Percentiles rank a stretch among this genome's conserved stretches.
These are phyloP conservation scores for Barbus barbus DNA, from an alignment of 2,113 vertebrate species.

Conservation along the genomic window DNA sequence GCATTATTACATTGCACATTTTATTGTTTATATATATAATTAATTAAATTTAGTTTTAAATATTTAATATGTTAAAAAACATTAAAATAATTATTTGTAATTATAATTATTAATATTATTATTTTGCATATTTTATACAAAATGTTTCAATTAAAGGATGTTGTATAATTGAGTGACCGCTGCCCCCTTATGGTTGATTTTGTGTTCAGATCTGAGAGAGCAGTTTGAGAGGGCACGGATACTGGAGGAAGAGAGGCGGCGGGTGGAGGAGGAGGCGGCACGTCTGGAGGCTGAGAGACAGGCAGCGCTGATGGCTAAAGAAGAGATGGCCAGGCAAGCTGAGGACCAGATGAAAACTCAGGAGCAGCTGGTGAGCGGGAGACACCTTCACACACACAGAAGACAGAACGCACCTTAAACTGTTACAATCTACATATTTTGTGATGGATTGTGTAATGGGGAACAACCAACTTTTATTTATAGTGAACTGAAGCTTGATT, in stretches of 20 bases:
- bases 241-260: conserved; percentile 89
- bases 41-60: no score
- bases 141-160: no score
- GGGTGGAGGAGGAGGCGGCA: conserved; percentile 86
- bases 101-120: no score
- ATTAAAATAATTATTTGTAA: no score
- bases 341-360: conserved; percentile 92
- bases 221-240: conserved; percentile 87
- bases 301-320: conserved; percentile 91
- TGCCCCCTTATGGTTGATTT: conserved; percentile 43
- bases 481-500: not conserved
- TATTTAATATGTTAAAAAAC: no score
- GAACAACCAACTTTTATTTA: no score
- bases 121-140: no score
- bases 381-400: conserved; percentile 1
- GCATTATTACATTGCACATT: no score
- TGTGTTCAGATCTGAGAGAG: conserved; percentile 84
- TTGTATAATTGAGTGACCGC: conserved; percentile 25
- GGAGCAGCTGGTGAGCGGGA: conserved; percentile 89
- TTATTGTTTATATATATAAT: no score
- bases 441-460: not conserved
- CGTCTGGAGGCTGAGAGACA: conserved; percentile 91
- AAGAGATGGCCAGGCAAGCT: conserved; percentile 89
- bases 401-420: conserved; percentile 12
- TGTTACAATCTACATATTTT: not conserved